Percentiles rank a stretch among this genome's conserved stretches.
Evolutionary conservation across 2,113 vertebrate species (phyloP).

Genomic region (Tetraodon nigroviridis): DNA sequence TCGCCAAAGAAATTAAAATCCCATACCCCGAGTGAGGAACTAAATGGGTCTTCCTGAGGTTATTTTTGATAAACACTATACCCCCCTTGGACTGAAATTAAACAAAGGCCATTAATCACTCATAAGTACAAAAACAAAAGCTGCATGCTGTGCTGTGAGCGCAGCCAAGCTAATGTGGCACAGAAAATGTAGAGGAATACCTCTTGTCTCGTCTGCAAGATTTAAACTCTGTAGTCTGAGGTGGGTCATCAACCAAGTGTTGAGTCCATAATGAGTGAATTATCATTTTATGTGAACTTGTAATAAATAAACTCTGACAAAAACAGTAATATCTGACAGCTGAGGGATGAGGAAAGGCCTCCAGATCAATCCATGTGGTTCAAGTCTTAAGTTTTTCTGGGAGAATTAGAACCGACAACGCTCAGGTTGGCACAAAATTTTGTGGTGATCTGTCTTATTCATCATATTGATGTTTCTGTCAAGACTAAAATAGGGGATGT

Average conservation of each 20-base stretch:
- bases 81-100: constrained; percentile 20
- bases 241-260: no score
- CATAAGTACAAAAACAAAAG: constrained; percentile 25
- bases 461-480: constrained; percentile 1
- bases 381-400: neutral
- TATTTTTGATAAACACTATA: constrained; percentile 34
- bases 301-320: neutral
- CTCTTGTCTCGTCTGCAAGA: no score
- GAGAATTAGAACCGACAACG: neutral
- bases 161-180: neutral
- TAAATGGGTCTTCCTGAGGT: constrained; percentile 30
- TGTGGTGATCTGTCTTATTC: neutral
- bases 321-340: neutral
- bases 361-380: no score
- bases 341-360: no score
- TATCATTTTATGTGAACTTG: no score
- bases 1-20: constrained; percentile 34
- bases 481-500: neutral
- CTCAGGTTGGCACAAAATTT: neutral
- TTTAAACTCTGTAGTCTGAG: no score
- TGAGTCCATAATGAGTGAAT: no score
- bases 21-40: constrained; percentile 25
- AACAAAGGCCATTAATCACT: constrained; percentile 42
- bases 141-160: constrained; percentile 8
- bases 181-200: no score